Conservation (phyloP, 2,113 vertebrate genomes). For the Nothocercus nigrocapillus region DNA sequence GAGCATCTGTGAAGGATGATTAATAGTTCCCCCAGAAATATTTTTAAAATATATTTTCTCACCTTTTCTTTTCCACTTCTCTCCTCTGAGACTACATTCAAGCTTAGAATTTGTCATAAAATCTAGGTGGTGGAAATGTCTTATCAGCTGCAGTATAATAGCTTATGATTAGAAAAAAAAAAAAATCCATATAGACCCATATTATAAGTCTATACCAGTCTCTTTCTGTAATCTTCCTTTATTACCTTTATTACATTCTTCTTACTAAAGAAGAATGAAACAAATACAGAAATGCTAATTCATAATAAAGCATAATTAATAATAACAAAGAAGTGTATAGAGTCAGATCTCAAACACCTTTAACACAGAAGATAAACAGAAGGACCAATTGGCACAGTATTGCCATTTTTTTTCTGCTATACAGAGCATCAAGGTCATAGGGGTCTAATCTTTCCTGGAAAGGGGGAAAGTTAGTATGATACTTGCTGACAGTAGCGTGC, state of each 20-base stretch:
- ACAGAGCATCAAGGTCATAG: background rate
- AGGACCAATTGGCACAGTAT: background rate
- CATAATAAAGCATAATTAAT: background rate
- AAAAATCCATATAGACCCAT: background rate
- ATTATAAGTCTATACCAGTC: background rate
- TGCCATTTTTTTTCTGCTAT: background rate
- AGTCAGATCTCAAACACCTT: background rate
- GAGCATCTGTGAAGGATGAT: slow-evolving; percentile 10
- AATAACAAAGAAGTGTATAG: background rate
- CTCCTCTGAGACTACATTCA: background rate
- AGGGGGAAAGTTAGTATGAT: background rate
- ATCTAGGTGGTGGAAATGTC: background rate
- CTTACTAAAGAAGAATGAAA: background rate
- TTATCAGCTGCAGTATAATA: background rate
- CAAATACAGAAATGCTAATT: background rate
- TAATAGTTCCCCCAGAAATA: background rate
- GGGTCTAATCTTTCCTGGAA: background rate
- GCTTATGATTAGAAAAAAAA: background rate
- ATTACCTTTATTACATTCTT: background rate
- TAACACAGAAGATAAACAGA: background rate
- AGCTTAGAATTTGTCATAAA: slow-evolving; percentile 16
- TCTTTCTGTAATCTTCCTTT: background rate
- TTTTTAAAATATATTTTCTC: background rate
- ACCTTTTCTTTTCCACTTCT: background rate
- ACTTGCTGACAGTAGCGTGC: background rate